phyloP scores from a whole-genome alignment of 2,113 vertebrate species.

The Callaeas wilsoni region DNA sequence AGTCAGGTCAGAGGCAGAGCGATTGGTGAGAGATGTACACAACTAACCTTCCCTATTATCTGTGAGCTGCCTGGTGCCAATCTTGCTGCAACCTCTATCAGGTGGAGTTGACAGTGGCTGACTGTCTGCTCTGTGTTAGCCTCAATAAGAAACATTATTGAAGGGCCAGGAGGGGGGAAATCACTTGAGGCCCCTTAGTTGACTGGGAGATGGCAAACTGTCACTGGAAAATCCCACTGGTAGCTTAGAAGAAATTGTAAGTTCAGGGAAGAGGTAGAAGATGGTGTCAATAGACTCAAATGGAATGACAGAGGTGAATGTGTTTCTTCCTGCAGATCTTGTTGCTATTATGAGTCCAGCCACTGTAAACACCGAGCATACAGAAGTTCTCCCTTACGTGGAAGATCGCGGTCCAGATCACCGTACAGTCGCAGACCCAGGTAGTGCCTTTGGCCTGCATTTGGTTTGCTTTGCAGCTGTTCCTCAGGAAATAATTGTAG shows the following conservation, averaged over 20 bases:
- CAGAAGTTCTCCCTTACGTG: conserved; percentile 80
- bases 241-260: not conserved
- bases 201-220: not conserved
- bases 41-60: conserved; percentile 55
- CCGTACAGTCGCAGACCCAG: conserved; percentile 87
- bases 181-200: conserved; percentile 3
- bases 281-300: not conserved
- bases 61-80: conserved; percentile 5
- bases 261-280: not conserved
- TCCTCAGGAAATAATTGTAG: not conserved
- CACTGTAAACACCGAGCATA: conserved; percentile 80
- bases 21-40: conserved; percentile 43
- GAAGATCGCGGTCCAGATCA: conserved; percentile 80
- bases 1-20: conserved; percentile 20
- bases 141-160: conserved; percentile 29
- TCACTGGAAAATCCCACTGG: conserved; percentile 8
- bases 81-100: conserved; percentile 3
- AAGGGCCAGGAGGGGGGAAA: not conserved
- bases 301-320: conserved; percentile 15
- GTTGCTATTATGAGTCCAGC: conserved; percentile 83
- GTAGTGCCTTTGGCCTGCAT: conserved; percentile 59
- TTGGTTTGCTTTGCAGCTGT: not conserved
- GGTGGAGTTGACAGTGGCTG: conserved; percentile 43
- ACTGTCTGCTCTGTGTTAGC: not conserved
- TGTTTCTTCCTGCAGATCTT: conserved; percentile 79